A percentile compares a stretch with the other conserved stretches of the same genome.
These are phyloP conservation scores for Morus bassanus DNA, from an alignment of 2,797 vertebrate genomes.

Conservation along the genomic window DNA sequence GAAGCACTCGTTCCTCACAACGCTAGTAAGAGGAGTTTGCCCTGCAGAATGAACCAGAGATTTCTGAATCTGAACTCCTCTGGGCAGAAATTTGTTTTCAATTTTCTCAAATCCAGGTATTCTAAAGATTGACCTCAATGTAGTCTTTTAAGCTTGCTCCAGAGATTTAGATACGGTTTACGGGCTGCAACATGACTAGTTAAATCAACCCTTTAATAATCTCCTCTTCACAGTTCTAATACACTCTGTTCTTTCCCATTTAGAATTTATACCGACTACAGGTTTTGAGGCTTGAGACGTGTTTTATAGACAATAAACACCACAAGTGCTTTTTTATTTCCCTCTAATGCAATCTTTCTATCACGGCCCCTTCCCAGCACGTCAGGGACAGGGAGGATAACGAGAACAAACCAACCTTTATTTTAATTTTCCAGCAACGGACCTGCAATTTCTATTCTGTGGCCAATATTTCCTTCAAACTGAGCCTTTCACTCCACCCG, in stretches of 20 bases:
- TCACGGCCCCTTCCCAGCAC: neutral
- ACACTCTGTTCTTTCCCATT: neutral
- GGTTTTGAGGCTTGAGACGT: neutral
- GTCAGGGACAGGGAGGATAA: neutral
- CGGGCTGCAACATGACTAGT: neutral
- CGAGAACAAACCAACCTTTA: neutral
- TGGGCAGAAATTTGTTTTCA: neutral
- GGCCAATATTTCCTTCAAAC: neutral
- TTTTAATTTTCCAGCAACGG: neutral
- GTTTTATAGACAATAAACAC: neutral
- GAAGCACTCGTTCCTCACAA: neutral
- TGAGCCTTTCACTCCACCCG: neutral
- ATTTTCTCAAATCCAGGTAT: constrained; percentile 15
- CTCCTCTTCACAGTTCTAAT: neutral
- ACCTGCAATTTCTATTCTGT: neutral
- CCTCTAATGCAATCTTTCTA: neutral
- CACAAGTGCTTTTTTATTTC: neutral
- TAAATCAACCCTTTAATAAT: neutral
- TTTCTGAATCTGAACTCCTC: neutral
- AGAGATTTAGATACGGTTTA: constrained; percentile 29
- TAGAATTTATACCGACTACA: neutral
- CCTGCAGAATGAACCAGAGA: neutral
- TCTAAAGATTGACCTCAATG: neutral
- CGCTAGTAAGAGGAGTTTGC: neutral
- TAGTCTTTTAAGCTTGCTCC: neutral